Percentiles rank a stretch among this genome's conserved stretches.
Evolutionary conservation across 2,797 vertebrate genomes (phyloP).

Genomic region (Apogon hyalosoma): DNA sequence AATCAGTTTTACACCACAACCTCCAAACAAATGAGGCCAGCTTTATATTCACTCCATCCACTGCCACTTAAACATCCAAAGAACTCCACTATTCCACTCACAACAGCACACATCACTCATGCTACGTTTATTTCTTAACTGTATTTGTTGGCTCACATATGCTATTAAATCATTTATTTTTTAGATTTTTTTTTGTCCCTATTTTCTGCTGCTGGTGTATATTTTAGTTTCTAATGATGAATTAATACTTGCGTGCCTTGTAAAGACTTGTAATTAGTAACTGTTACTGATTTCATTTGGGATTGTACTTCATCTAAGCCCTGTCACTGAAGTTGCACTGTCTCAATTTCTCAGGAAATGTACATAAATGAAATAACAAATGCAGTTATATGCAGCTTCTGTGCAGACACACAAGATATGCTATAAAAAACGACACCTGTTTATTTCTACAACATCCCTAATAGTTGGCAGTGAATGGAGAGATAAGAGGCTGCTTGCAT

Average conservation of each 20-base stretch:
- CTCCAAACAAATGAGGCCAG: slow-evolving; percentile 53
- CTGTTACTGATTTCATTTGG: slow-evolving; percentile 34
- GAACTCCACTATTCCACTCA: slow-evolving; percentile 11
- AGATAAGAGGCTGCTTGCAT: slow-evolving; percentile 70
- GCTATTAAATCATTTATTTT: slow-evolving; percentile 9
- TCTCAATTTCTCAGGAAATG: slow-evolving; percentile 42
- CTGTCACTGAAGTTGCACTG: slow-evolving; percentile 42
- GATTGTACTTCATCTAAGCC: slow-evolving; percentile 41
- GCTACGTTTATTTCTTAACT: slow-evolving; percentile 19
- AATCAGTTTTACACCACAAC: slow-evolving; percentile 11
- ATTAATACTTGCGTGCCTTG: slow-evolving; percentile 37
- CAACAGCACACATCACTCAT: slow-evolving; percentile 1
- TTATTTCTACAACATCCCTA: neutral
- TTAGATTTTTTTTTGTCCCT: slow-evolving; percentile 37
- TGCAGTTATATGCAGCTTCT: slow-evolving; percentile 7
- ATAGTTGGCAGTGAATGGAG: slow-evolving; percentile 73
- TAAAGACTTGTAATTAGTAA: slow-evolving; percentile 52
- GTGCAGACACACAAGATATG: neutral
- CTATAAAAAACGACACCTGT: neutral
- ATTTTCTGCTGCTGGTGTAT: slow-evolving; percentile 46
- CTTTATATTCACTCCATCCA: slow-evolving; percentile 75
- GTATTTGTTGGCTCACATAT: slow-evolving; percentile 14
- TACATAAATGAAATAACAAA: slow-evolving; percentile 24
- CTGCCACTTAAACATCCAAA: slow-evolving; percentile 62
- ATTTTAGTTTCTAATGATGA: slow-evolving; percentile 30